Percentiles rank a stretch among this genome's conserved stretches.
phyloP scores from a whole-genome alignment of 1,140 invertebrate species.

The Aradophagus sp. region DNA sequence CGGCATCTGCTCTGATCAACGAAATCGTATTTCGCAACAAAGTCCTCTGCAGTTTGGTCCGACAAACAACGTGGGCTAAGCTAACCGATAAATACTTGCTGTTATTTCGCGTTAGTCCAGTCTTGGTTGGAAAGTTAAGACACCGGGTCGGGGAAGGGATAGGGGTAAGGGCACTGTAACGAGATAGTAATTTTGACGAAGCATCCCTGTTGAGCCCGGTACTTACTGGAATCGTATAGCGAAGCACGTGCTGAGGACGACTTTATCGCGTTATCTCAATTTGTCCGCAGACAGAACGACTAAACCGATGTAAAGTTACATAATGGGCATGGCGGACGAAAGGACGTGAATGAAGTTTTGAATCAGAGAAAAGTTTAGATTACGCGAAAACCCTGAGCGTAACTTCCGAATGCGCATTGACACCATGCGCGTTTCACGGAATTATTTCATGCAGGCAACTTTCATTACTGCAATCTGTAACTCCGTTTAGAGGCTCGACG shows the following conservation, averaged over 20 bases:
- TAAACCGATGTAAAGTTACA: conserved; percentile 45
- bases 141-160: not conserved
- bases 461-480: conserved; percentile 31
- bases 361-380: conserved; percentile 37
- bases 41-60: conserved; percentile 2
- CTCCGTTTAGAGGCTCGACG: conserved; percentile 7
- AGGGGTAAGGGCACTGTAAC: conserved; percentile 33
- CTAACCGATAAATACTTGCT: conserved; percentile 39
- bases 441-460: conserved; percentile 26
- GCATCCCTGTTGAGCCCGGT: conserved; percentile 35
- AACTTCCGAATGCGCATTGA: conserved; percentile 20
- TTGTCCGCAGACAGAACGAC: conserved; percentile 49
- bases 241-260: conserved; percentile 37
- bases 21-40: conserved; percentile 8
- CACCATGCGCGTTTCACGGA: conserved; percentile 20
- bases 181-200: conserved; percentile 61
- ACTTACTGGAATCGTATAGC: conserved; percentile 40
- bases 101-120: conserved; percentile 34
- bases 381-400: conserved; percentile 5
- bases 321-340: conserved; percentile 22
- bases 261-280: conserved; percentile 59
- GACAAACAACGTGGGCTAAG: conserved; percentile 25
- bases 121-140: conserved; percentile 20
- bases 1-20: not conserved
- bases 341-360: conserved; percentile 38